Conservation (phyloP, 1,140 invertebrate species). For the Listronotus bonariensis region DNA sequence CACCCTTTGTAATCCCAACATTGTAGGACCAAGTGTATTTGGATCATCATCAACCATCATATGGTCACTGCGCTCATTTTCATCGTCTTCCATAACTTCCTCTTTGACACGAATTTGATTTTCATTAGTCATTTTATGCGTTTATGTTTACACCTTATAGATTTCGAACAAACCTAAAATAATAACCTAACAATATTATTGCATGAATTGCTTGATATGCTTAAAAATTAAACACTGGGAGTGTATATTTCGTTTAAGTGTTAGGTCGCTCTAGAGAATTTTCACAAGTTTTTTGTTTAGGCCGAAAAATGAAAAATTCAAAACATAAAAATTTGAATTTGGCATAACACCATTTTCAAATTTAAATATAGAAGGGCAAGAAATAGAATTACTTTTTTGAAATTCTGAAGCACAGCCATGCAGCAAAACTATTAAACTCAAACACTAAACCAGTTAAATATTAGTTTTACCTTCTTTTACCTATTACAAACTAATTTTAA, state of each 20-base stretch:
- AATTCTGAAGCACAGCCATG: not conserved
- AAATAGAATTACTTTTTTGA: constrained; percentile 27
- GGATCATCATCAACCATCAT: constrained; percentile 68
- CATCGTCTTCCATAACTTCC: constrained; percentile 53
- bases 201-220: too few relatives aligned
- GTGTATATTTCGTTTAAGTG: too few relatives aligned
- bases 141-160: constrained; percentile 13
- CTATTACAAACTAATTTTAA: constrained; percentile 10
- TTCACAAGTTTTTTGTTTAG: too few relatives aligned
- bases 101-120: constrained; percentile 60
- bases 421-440: constrained; percentile 1
- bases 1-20: constrained; percentile 77
- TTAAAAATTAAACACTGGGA: too few relatives aligned
- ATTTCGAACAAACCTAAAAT: constrained; percentile 16
- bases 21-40: constrained; percentile 73
- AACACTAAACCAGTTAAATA: constrained; percentile 6
- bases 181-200: constrained; percentile 26
- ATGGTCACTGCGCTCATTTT: constrained; percentile 55
- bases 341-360: constrained; percentile 52
- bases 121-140: constrained; percentile 55
- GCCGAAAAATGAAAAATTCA: constrained; percentile 26
- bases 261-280: too few relatives aligned
- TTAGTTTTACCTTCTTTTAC: constrained; percentile 23
- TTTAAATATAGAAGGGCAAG: constrained; percentile 48
- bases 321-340: constrained; percentile 50